Evolutionary conservation across 2,797 vertebrate genomes (phyloP), one percentile per base, ranked within the genome.

Genomic region (Lithobates sylvaticus): DNA sequence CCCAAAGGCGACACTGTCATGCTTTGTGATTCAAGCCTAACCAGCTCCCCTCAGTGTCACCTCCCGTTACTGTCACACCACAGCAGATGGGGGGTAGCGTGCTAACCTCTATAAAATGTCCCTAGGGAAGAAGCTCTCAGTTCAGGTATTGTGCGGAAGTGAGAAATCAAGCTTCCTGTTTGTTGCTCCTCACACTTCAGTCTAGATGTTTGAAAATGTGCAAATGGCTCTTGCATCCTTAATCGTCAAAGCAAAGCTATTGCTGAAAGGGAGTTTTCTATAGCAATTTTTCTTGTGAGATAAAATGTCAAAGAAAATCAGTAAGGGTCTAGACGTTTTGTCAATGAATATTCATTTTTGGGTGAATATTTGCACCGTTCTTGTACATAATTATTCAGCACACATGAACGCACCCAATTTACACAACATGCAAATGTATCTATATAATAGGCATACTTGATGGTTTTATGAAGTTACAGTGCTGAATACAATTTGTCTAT

Each of bases 31-130:
- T 82, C 26, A 64, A 50, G 32, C 69, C 44, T 54, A 42, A 29
- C 7, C 42, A 21, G 13, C 29, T 13, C 23, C 7, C 10, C 47
- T 16, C 21, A 23, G 70, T 27, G 39, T 65, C 32, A 42, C 69
- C 69, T 81, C 69, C 50, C 79, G 58, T 72, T 29, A 39, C n/a
- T 29, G 39, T 83, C 72, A 83, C 81, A 54, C 81, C 67, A 36
- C 12, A 83, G 16, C 72, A 76, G 81, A 83, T 83, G 71, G 81
- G 71, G 61, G 39, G 16, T 39, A 32, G 50, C 29, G 39, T 75
- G 81, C 64, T 36, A 68, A 61, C 81, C 72, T 47, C 72, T 36
- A 26, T 65, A 18, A 73, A 39, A 44, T 44, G 27, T 34, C 80
- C 54, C 36, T 13, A 6, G 50, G 80, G 69, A 18, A 36, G 32